A percentile compares a stretch with the other conserved stretches of the same genome.
These are phyloP conservation scores for Umimayanthus kanabou DNA, from an alignment of 92 coral and sea anemone genomes.

Conservation along the genomic window DNA sequence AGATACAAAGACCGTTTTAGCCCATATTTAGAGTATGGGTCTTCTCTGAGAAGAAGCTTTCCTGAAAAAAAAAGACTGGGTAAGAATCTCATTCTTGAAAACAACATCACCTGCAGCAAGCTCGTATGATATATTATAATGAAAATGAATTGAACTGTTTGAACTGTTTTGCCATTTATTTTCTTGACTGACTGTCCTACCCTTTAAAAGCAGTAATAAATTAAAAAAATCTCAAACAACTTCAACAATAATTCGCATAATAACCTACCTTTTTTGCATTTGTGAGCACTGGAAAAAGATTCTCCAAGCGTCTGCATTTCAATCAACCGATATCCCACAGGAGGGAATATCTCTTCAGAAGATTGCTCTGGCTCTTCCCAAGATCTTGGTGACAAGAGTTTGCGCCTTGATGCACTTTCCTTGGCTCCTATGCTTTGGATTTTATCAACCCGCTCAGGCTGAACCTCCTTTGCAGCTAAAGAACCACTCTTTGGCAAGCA, in stretches of 20 bases:
- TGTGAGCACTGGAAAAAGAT: slow-evolving; percentile 1
- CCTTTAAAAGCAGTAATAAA: neutral
- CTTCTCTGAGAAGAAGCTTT: slow-evolving; percentile 20
- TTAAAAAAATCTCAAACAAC: neutral
- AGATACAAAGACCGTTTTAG: neutral
- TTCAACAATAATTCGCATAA: neutral
- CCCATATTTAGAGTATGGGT: slow-evolving; percentile 16
- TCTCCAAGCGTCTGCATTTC: slow-evolving; percentile 9
- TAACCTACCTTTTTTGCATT: neutral
- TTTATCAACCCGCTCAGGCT: neutral
- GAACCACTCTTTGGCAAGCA: neutral
- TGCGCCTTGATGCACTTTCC: slow-evolving; percentile 24
- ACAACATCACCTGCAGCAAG: neutral
- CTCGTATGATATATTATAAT: neutral
- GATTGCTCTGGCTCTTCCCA: slow-evolving; percentile 6
- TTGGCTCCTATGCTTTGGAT: slow-evolving; percentile 10
- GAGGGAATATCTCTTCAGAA: slow-evolving; percentile 1
- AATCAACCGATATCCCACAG: slow-evolving; percentile 25
- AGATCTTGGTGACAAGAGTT: slow-evolving; percentile 8
- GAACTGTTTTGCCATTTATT: neutral
- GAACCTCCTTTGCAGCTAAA: neutral
- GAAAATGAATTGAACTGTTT: neutral
- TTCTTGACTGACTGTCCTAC: neutral
- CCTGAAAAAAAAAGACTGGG: neutral
- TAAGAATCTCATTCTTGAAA: neutral